Conservation (phyloP, 1,140 invertebrate species). For the Drosophila yakuba region DNA sequence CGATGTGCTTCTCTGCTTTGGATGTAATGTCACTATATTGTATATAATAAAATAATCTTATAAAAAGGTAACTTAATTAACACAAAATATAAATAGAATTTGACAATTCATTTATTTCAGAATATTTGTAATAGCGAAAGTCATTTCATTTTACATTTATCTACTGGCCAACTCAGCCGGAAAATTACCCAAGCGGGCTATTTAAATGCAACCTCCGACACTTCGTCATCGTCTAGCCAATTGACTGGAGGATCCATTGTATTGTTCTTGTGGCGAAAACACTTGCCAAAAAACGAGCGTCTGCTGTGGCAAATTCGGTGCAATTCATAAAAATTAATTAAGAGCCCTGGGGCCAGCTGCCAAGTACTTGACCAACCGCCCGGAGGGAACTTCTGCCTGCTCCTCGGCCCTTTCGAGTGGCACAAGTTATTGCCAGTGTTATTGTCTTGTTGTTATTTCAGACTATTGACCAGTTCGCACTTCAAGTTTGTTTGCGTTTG, state of each 20-base stretch:
- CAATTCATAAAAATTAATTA: constrained; percentile 83
- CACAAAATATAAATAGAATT: no score
- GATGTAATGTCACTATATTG: no score
- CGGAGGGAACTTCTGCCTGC: constrained; percentile 26
- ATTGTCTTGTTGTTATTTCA: constrained; percentile 81
- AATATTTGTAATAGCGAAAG: no score
- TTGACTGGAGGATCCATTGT: constrained; percentile 36
- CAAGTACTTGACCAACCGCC: constrained; percentile 69
- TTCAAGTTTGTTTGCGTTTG: constrained; percentile 68
- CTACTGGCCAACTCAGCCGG: constrained; percentile 1
- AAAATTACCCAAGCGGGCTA: constrained; percentile 5
- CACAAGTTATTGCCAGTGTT: constrained; percentile 77
- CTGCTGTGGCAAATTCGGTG: constrained; percentile 58
- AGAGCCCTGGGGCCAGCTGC: constrained; percentile 58
- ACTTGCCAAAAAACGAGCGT: constrained; percentile 60
- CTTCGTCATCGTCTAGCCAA: constrained; percentile 46
- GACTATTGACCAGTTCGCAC: constrained; percentile 79
- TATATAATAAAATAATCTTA: no score
- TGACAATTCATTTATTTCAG: no score
- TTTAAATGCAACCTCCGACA: constrained; percentile 38
- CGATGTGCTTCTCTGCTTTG: background rate
- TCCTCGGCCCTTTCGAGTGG: constrained; percentile 24
- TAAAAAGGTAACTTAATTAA: no score
- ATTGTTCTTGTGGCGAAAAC: constrained; percentile 33
- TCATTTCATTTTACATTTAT: background rate